A percentile compares a stretch with the other conserved stretches of the same genome.
phyloP scores from a whole-genome alignment of 1,140 invertebrate species.

The Drosophila azteca region DNA sequence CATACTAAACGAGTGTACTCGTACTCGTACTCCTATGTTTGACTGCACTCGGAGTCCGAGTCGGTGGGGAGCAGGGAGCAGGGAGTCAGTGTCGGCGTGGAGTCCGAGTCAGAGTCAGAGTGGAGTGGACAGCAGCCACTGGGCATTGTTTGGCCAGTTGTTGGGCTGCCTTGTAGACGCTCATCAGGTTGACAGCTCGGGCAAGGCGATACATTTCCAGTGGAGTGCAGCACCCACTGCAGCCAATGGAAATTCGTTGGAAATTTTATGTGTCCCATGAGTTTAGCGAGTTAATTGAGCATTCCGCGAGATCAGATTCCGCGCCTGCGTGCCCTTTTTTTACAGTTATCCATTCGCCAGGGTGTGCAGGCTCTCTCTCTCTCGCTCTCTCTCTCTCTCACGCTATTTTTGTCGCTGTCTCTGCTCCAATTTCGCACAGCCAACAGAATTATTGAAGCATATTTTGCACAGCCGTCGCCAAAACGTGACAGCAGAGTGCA shows the following conservation, averaged over 20 bases:
- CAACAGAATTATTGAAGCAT: slow-evolving; percentile 44
- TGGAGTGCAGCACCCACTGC: slow-evolving; percentile 43
- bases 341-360: no score
- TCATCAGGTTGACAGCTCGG: slow-evolving; percentile 73
- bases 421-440: slow-evolving; percentile 54
- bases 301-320: slow-evolving; percentile 75
- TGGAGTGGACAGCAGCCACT: slow-evolving; percentile 19
- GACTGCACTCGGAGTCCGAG: not conserved
- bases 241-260: slow-evolving; percentile 20
- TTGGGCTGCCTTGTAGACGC: slow-evolving; percentile 68
- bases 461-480: slow-evolving; percentile 42
- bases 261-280: slow-evolving; percentile 23
- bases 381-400: not conserved
- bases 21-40: no score
- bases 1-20: slow-evolving; percentile 16
- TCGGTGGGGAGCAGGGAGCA: not conserved
- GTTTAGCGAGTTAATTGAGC: slow-evolving; percentile 73
- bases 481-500: slow-evolving; percentile 48
- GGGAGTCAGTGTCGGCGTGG: not conserved
- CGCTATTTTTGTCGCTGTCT: not conserved
- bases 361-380: not conserved
- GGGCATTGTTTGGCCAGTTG: slow-evolving; percentile 34
- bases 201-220: slow-evolving; percentile 69
- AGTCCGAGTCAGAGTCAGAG: not conserved
- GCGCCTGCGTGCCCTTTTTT: slow-evolving; percentile 46